Evolutionary conservation across 2,797 vertebrate species (phyloP), one percentile per base, ranked within the genome.

Genomic region (Sciurus vulgaris): DNA sequence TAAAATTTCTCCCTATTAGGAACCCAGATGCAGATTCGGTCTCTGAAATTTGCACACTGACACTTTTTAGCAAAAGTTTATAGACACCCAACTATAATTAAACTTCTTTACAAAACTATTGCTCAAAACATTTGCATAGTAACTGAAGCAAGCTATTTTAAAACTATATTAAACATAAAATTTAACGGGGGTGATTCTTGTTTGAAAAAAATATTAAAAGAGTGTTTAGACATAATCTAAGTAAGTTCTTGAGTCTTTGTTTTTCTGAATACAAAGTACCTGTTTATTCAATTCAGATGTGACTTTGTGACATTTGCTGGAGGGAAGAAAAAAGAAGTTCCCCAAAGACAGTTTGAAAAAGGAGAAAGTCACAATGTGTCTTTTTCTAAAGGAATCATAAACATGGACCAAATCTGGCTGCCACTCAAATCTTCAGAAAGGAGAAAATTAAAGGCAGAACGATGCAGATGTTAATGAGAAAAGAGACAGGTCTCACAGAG

Each of bases 271-370:
- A 69, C 93, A 83, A 95, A 82, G 28, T 72, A 59, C 33, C 38
- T 69, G 15, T 77, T 94, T 96, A 94, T 93, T 94, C 74, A 92
- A 26, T 47, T 49, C 73, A 90, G 85, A 93, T 51, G 54, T 78
- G 72, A 84, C 69, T 70, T 77, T 78, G 38, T 93, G 85, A 82
- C 38, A 69, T 54, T 76, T 49, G 63, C 65, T 87, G 49, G 11
- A 86, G 47, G 61, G 47, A 12, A 49, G 41, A 56, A 65, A n/a
- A 54, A 65, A 30, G 44, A 70, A 69, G 24, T 20, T 86, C 63
- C 63, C 74, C 20, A 33, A 35, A 94, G 47, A 74, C 33, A 67
- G 47, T 47, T 44, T 78, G 72, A 77, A 88, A 72, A 74, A 7
- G 17, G 20, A 93, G 63, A 70, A 76, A 94, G 78, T 77, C 18